Evolutionary conservation across 2,113 vertebrate genomes (phyloP), one percentile per base, ranked within the genome.

Genomic region (Cariama cristata): DNA sequence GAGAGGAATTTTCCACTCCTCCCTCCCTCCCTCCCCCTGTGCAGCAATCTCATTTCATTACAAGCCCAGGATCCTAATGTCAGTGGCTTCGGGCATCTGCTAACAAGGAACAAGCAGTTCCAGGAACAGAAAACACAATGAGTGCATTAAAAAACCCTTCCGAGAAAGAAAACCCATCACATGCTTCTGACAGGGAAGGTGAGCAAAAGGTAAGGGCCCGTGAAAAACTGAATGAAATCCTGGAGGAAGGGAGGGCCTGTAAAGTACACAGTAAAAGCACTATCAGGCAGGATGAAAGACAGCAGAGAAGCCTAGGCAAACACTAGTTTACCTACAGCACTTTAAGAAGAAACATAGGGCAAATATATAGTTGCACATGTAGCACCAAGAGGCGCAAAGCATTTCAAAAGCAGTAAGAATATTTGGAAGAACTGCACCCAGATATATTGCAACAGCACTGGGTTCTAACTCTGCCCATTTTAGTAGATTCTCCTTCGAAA

Each of bases 1-100:
- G n/a, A 79, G 38, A 77, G 26, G 71, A 94, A 93, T 95, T 84
- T 93, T 95, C 87, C 49, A 64, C 4, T 71, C 66, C 66, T 81
- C 47, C 47, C 44, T 81, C 53, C 59, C 76, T 69, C 52, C 50
- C 8, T n/a, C 38, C 59, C 20, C 2, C 38, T 53, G 20, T 47
- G 55, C 77, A 87, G 71, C 58, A 79, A 64, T 67, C 49, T 76
- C 67, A 75, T 69, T 91, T 83, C 62, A 76, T 80, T 75, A 44
- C n/a, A 56, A 83, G 44, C 26, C 35, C 27, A 24, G 58, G 35
- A 82, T 75, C 63, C 22, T 64, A 45, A 79, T 6, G 49, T 72
- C 79, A 85, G 30, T 62, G 75, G 28, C 45, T 92, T 71, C 19
- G 6, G 49, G 44, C 59, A 90, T 33, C 47, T 84, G 47, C 62